Evolutionary conservation across 2,888 invertebrate genomes (phyloP).

Genomic region (Tenthredo distinguenda): DNA sequence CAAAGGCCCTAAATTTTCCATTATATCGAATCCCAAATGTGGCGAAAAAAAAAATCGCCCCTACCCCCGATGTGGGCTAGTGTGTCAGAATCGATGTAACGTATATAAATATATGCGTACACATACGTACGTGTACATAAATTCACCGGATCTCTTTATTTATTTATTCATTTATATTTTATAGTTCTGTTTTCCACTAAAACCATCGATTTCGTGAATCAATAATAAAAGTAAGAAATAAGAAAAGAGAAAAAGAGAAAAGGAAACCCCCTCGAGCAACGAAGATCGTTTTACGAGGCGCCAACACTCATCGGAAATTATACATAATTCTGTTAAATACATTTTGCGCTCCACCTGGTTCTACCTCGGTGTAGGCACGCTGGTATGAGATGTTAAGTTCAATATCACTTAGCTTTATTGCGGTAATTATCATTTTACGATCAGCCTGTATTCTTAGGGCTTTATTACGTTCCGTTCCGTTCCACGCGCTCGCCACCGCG

Average conservation of each 20-base stretch:
- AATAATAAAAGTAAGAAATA: neutral
- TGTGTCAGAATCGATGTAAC: slow-evolving; percentile 24
- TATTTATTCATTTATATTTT: slow-evolving; percentile 22
- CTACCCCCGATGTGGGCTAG: slow-evolving; percentile 15
- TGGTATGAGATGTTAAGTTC: slow-evolving; percentile 71
- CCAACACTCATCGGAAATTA: slow-evolving; percentile 43
- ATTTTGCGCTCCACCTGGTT: slow-evolving; percentile 43
- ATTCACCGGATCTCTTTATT: slow-evolving; percentile 3
- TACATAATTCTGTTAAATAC: slow-evolving; percentile 46
- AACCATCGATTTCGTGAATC: neutral
- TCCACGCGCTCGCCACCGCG: slow-evolving; percentile 63
- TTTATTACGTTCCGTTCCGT: slow-evolving; percentile 69
- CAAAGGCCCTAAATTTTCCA: slow-evolving; percentile 76
- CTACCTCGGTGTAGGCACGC: slow-evolving; percentile 6
- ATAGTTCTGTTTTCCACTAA: slow-evolving; percentile 7
- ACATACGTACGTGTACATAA: neutral
- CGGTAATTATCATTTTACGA: slow-evolving; percentile 77
- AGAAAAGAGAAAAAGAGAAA: neutral
- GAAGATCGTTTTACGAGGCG: slow-evolving; percentile 40
- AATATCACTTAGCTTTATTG: slow-evolving; percentile 77
- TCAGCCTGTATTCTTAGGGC: slow-evolving; percentile 75
- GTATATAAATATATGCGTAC: neutral
- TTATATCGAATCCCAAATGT: slow-evolving; percentile 71
- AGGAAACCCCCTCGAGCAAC: neutral
- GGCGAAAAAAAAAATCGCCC: slow-evolving; percentile 62